These are phyloP conservation scores for Amphipoea oculea DNA, from an alignment of 2,888 invertebrate species.

Conservation along the genomic window DNA sequence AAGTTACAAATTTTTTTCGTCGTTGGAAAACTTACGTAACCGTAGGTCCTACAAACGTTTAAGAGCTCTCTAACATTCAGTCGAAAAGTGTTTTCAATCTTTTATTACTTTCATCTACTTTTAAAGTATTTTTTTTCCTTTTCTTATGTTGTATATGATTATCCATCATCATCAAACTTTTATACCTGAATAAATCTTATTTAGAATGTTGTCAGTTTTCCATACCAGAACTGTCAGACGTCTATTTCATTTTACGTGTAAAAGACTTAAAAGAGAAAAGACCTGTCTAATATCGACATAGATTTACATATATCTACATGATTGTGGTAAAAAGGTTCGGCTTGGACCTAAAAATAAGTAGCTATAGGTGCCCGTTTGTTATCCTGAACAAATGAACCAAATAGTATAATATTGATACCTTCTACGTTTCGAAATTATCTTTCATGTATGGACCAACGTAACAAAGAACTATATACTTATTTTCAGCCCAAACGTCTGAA, in stretches of 20 bases:
- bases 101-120: slow-evolving; percentile 67
- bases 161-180: slow-evolving; percentile 2
- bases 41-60: slow-evolving; percentile 69
- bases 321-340: slow-evolving; percentile 15
- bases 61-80: slow-evolving; percentile 70
- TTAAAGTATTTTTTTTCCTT: slow-evolving; percentile 25
- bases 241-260: neutral
- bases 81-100: slow-evolving; percentile 70
- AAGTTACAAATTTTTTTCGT: slow-evolving; percentile 74
- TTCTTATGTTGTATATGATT: neutral
- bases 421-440: slow-evolving; percentile 33
- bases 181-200: neutral
- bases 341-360: slow-evolving; percentile 12
- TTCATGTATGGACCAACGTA: slow-evolving; percentile 36
- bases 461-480: slow-evolving; percentile 45
- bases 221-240: neutral
- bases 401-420: slow-evolving; percentile 29
- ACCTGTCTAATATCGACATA: neutral
- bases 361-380: slow-evolving; percentile 12
- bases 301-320: slow-evolving; percentile 11
- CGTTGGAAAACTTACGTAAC: slow-evolving; percentile 70
- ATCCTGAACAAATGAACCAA: slow-evolving; percentile 32
- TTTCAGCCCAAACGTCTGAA: slow-evolving; percentile 35
- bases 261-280: neutral
- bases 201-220: neutral